Conservation (phyloP, 2,888 invertebrate genomes). For the Morpho deidamia region DNA sequence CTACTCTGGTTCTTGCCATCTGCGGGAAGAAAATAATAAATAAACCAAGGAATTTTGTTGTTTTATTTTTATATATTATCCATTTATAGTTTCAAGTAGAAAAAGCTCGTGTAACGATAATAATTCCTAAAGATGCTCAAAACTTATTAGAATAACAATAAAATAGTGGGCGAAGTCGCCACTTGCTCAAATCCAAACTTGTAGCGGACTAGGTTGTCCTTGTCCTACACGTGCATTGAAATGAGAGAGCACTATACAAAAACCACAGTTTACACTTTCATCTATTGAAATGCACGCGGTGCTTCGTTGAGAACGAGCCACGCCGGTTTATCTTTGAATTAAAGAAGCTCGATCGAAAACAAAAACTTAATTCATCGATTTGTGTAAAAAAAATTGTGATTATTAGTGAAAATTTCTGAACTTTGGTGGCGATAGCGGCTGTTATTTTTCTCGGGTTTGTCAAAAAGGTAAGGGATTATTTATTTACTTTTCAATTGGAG, state of each 20-base stretch:
- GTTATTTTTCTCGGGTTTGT: conserved; percentile 6
- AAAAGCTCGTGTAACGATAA: conserved; percentile 6
- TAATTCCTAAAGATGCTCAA: conserved; percentile 31
- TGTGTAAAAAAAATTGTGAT: conserved; percentile 32
- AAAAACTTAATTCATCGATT: conserved; percentile 51
- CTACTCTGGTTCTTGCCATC: conserved; percentile 74
- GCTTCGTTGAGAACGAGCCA: conserved; percentile 59
- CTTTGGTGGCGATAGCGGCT: conserved; percentile 12
- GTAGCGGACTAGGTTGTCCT: conserved; percentile 42
- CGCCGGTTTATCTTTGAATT: conserved; percentile 57
- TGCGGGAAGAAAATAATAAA: conserved; percentile 70
- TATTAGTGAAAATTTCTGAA: conserved; percentile 21
- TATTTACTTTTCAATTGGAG: conserved; percentile 18
- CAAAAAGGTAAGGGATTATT: conserved; percentile 20
- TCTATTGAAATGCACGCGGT: conserved; percentile 75
- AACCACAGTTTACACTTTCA: conserved; percentile 75
- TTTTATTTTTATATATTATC: conserved; percentile 40
- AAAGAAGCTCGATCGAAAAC: conserved; percentile 54
- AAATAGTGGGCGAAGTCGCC: conserved; percentile 65
- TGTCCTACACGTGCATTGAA: conserved; percentile 44
- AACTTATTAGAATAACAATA: conserved; percentile 58
- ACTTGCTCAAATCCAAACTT: conserved; percentile 54
- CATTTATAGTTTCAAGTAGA: neutral
- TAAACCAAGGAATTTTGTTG: conserved; percentile 42
- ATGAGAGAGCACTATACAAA: conserved; percentile 72